These are phyloP conservation scores for Azorinus chamasolen DNA, from an alignment of 2,888 invertebrate genomes.

Conservation along the genomic window DNA sequence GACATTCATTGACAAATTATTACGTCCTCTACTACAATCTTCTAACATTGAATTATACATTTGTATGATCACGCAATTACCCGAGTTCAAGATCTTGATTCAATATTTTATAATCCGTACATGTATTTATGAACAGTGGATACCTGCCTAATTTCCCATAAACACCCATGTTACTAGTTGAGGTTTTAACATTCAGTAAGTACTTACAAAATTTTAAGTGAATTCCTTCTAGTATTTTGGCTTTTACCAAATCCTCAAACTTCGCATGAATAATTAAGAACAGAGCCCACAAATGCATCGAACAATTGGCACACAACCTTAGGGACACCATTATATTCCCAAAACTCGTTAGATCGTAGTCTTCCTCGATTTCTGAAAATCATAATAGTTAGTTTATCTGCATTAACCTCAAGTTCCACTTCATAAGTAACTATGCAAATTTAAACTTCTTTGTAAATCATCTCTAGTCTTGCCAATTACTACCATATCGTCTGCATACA, in stretches of 20 bases:
- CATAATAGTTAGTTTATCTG: too few species aligned
- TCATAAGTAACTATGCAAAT: too few species aligned
- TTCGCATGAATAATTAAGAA: slow-evolving; percentile 30
- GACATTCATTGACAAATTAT: background rate
- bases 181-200: slow-evolving; percentile 15
- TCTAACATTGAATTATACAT: background rate
- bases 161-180: slow-evolving; percentile 8
- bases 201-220: slow-evolving; percentile 34
- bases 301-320: slow-evolving; percentile 35
- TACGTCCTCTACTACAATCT: background rate
- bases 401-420: too few species aligned
- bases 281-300: slow-evolving; percentile 34
- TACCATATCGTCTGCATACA: too few species aligned
- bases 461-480: too few species aligned
- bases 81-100: slow-evolving; percentile 8
- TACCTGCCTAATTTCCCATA: slow-evolving; percentile 19
- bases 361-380: too few species aligned
- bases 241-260: slow-evolving; percentile 14
- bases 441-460: too few species aligned
- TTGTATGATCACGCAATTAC: slow-evolving; percentile 6
- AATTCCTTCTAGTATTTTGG: slow-evolving; percentile 24
- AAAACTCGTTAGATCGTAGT: too few species aligned
- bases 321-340: background rate
- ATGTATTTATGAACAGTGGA: slow-evolving; percentile 15
- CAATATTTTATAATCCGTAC: slow-evolving; percentile 24